Percentiles rank a stretch among this genome's conserved stretches.
phyloP scores from a whole-genome alignment of 2,888 invertebrate species.

The Erebia palarica region DNA sequence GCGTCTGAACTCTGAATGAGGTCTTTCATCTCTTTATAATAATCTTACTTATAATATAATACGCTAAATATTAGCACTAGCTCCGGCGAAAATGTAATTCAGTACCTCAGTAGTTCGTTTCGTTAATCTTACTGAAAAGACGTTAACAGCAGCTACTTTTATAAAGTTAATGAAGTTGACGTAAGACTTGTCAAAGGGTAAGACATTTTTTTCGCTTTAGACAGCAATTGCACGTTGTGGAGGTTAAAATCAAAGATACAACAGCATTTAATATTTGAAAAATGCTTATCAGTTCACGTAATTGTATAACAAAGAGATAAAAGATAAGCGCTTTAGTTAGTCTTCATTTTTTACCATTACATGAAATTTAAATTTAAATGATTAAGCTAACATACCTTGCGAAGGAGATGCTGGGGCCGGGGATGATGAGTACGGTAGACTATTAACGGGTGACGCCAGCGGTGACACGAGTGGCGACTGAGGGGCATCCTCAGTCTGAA shows the following conservation, averaged over 20 bases:
- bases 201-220: background rate
- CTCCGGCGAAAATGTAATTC: background rate
- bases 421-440: constrained; percentile 56
- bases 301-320: constrained; percentile 22
- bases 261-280: constrained; percentile 8
- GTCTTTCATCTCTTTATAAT: constrained; percentile 2
- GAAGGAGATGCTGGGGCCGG: constrained; percentile 55
- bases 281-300: constrained; percentile 18
- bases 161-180: background rate
- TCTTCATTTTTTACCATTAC: constrained; percentile 14
- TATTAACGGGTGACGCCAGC: constrained; percentile 67
- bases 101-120: background rate
- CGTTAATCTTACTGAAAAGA: background rate
- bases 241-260: background rate
- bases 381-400: constrained; percentile 58
- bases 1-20: background rate
- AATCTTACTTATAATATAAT: background rate
- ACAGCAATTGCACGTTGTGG: background rate
- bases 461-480: constrained; percentile 68
- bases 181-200: background rate
- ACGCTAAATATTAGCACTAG: background rate
- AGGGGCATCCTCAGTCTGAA: constrained; percentile 54
- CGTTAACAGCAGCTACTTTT: background rate
- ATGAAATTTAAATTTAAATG: background rate
- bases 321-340: constrained; percentile 19